A percentile compares a stretch with the other conserved stretches of the same genome.
Evolutionary conservation across 2,888 invertebrate species (phyloP).

Genomic region (Byasa hedistus): DNA sequence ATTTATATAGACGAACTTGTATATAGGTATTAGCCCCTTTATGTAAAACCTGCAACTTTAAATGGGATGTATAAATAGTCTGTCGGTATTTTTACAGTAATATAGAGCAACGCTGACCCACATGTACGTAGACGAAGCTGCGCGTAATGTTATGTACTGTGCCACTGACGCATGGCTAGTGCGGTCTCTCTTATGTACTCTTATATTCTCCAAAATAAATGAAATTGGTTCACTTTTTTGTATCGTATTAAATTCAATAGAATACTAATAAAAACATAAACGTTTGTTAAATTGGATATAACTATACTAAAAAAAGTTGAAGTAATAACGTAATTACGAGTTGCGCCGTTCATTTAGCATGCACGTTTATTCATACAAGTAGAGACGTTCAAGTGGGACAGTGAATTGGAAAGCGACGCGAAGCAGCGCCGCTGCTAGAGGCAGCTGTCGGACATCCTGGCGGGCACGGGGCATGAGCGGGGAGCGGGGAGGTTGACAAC

Average conservation of each 20-base stretch:
- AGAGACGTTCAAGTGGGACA: slow-evolving; percentile 16
- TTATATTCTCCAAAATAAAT: neutral
- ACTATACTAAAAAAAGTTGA: neutral
- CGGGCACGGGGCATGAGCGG: slow-evolving; percentile 43
- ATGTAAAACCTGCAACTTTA: neutral
- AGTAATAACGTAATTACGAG: neutral
- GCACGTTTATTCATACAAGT: slow-evolving; percentile 3
- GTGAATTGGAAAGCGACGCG: slow-evolving; percentile 36
- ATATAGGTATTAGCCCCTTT: neutral
- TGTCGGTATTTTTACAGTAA: slow-evolving; percentile 15
- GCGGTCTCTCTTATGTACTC: slow-evolving; percentile 9
- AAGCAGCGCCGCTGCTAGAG: slow-evolving; percentile 50
- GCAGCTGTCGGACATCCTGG: slow-evolving; percentile 70
- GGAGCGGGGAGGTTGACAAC: slow-evolving; percentile 53
- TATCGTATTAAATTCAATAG: no score
- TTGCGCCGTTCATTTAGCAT: neutral
- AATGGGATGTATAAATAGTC: neutral
- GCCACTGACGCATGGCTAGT: slow-evolving; percentile 8
- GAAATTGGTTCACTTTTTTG: neutral
- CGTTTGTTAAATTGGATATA: no score
- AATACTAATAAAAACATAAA: no score
- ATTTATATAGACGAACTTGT: neutral
- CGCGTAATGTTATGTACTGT: slow-evolving; percentile 20
- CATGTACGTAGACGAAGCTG: slow-evolving; percentile 17
- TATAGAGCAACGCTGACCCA: slow-evolving; percentile 28